Conservation (phyloP, 35 echinoderm and acorn worm genomes). For the Amphiura filiformis region DNA sequence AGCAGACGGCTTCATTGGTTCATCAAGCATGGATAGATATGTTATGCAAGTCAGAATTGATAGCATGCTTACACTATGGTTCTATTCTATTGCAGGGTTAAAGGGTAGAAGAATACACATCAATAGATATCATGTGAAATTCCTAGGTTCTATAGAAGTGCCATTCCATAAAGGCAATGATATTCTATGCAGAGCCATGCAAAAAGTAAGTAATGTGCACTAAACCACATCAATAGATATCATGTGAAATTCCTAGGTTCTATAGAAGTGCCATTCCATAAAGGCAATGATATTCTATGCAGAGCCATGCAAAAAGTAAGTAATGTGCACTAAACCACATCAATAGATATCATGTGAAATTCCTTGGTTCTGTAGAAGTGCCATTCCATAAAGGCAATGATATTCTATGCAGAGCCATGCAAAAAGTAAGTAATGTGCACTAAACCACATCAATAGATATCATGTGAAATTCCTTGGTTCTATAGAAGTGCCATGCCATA, state of each 20-base stretch:
- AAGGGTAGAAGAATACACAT: slow-evolving; percentile 54
- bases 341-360: slow-evolving; percentile 69
- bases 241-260: slow-evolving; percentile 84
- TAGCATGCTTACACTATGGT: too few relatives aligned
- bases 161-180: slow-evolving; percentile 91
- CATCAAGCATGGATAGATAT: too few relatives aligned
- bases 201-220: slow-evolving; percentile 90
- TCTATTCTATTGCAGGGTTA: slow-evolving; percentile 40
- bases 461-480: slow-evolving; percentile 84
- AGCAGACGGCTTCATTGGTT: too few relatives aligned
- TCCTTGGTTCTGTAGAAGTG: slow-evolving; percentile 83
- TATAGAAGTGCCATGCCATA: slow-evolving; percentile 72
- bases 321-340: too few relatives aligned
- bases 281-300: slow-evolving; percentile 92
- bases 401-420: slow-evolving; percentile 89
- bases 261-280: slow-evolving; percentile 73
- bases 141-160: slow-evolving; percentile 83
- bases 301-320: slow-evolving; percentile 94
- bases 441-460: slow-evolving; percentile 75
- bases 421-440: slow-evolving; percentile 90
- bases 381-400: slow-evolving; percentile 91
- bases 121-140: slow-evolving; percentile 69
- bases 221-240: slow-evolving; percentile 75
- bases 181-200: slow-evolving; percentile 89
- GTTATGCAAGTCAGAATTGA: too few relatives aligned